Conservation (phyloP, 2,888 invertebrate genomes). For the Chymomyza procnemis region DNA sequence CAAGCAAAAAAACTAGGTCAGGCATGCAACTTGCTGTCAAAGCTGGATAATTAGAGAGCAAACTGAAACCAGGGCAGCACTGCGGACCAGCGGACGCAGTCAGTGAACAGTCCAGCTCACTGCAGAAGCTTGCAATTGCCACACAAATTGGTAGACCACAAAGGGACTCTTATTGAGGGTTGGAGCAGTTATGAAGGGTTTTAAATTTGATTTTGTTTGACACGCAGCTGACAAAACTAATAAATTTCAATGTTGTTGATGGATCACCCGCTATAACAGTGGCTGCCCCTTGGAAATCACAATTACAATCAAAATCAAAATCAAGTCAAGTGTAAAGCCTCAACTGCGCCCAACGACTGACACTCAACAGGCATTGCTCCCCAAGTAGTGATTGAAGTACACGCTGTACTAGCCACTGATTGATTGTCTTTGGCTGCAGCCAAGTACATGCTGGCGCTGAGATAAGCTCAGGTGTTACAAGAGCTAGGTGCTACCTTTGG, state of each 20-base stretch:
- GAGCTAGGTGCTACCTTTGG: conserved; percentile 10
- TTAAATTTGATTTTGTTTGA: conserved; percentile 63
- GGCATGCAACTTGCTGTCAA: conserved; percentile 69
- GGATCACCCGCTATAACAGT: conserved; percentile 31
- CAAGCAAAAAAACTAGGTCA: conserved; percentile 55
- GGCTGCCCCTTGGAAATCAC: not conserved
- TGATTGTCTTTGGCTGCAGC: conserved; percentile 39
- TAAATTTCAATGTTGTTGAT: conserved; percentile 53
- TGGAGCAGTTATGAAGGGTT: conserved; percentile 52
- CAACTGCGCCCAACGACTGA: conserved; percentile 28
- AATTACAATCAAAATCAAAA: not conserved
- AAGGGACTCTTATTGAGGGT: not conserved
- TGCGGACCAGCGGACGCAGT: not conserved
- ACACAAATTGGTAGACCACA: not conserved
- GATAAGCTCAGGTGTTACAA: conserved; percentile 24
- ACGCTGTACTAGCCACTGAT: conserved; percentile 42
- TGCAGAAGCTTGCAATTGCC: not conserved
- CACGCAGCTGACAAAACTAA: conserved; percentile 66
- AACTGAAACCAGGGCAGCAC: not conserved
- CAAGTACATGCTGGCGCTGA: conserved; percentile 33
- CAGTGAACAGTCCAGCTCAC: not conserved
- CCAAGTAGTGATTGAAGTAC: conserved; percentile 15
- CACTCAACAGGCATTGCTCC: not conserved
- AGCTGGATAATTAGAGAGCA: conserved; percentile 56
- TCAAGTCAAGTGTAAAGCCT: conserved; percentile 38